These are phyloP conservation scores for Medauroidea extradentata DNA, from an alignment of 1,140 invertebrate genomes.

Conservation along the genomic window DNA sequence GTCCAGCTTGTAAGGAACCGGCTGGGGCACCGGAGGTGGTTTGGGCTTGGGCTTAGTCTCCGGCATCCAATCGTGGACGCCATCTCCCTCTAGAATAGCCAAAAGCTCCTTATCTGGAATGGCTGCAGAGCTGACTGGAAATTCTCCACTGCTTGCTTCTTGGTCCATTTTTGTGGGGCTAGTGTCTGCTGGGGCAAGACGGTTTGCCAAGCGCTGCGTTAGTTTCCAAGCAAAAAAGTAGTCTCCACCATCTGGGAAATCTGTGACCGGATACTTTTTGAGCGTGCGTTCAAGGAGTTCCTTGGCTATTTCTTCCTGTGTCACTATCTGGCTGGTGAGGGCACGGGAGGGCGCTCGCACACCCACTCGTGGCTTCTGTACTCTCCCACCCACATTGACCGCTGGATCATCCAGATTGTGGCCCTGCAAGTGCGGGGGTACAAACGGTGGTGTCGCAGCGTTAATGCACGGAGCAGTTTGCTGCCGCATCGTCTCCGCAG, in stretches of 20 bases:
- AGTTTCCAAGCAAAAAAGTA: conserved; percentile 48
- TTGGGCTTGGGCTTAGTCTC: conserved; percentile 38
- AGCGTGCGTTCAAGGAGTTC: conserved; percentile 44
- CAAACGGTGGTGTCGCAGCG: conserved; percentile 2
- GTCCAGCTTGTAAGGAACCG: conserved; percentile 36
- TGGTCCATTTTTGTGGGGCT: conserved; percentile 28
- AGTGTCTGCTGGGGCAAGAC: conserved; percentile 32
- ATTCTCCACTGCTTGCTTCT: conserved; percentile 1
- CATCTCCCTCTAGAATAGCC: conserved; percentile 48
- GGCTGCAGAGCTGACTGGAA: neutral
- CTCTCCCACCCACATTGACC: conserved; percentile 19
- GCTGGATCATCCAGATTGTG: conserved; percentile 25
- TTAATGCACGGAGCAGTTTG: neutral
- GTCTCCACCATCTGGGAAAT: conserved; percentile 40
- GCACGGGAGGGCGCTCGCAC: conserved; percentile 45
- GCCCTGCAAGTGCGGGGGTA: conserved; percentile 27
- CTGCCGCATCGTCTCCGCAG: neutral
- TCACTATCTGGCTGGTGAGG: conserved; percentile 46
- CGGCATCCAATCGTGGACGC: conserved; percentile 45
- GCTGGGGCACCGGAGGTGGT: conserved; percentile 14
- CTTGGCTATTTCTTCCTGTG: conserved; percentile 45
- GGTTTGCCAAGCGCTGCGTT: conserved; percentile 44
- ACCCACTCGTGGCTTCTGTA: conserved; percentile 40
- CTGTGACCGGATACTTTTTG: conserved; percentile 27
- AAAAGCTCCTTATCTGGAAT: conserved; percentile 43